Evolutionary conservation across 2,113 vertebrate genomes (phyloP).

Genomic region (Labeo catla): DNA sequence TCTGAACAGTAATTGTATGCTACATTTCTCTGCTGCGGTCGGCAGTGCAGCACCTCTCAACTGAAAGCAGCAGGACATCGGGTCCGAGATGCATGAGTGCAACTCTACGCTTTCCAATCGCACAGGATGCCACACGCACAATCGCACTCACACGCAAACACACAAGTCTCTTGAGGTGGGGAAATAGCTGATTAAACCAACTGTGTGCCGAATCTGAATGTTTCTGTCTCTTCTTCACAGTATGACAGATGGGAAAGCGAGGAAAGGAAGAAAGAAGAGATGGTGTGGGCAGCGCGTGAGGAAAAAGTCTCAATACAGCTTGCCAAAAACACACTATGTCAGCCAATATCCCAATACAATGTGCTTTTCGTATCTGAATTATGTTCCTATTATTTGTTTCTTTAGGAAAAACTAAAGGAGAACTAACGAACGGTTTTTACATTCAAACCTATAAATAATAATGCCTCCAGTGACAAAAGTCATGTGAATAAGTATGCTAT

Average conservation of each 20-base stretch:
- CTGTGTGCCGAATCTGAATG: slow-evolving; percentile 44
- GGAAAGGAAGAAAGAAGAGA: slow-evolving; percentile 41
- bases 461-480: too few species aligned
- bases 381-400: background rate
- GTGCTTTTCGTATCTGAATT: background rate
- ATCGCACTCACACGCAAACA: slow-evolving; percentile 34
- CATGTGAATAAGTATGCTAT: background rate
- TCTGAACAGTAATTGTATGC: slow-evolving; percentile 18
- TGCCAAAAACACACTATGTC: slow-evolving; percentile 4
- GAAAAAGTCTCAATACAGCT: slow-evolving; percentile 59
- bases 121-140: slow-evolving; percentile 24
- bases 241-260: slow-evolving; percentile 70
- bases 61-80: slow-evolving; percentile 28
- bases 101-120: slow-evolving; percentile 33
- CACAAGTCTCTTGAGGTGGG: slow-evolving; percentile 32
- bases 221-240: slow-evolving; percentile 54
- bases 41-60: slow-evolving; percentile 59
- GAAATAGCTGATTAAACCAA: slow-evolving; percentile 53
- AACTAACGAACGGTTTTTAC: background rate
- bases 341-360: slow-evolving; percentile 1
- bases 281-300: slow-evolving; percentile 51
- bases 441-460: too few species aligned
- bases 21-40: slow-evolving; percentile 50
- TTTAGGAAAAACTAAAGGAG: background rate
- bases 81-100: slow-evolving; percentile 38